Evolutionary conservation across 2,113 vertebrate genomes (phyloP), one percentile per base, ranked within the genome.

Genomic region (Oreochromis spilurus): DNA sequence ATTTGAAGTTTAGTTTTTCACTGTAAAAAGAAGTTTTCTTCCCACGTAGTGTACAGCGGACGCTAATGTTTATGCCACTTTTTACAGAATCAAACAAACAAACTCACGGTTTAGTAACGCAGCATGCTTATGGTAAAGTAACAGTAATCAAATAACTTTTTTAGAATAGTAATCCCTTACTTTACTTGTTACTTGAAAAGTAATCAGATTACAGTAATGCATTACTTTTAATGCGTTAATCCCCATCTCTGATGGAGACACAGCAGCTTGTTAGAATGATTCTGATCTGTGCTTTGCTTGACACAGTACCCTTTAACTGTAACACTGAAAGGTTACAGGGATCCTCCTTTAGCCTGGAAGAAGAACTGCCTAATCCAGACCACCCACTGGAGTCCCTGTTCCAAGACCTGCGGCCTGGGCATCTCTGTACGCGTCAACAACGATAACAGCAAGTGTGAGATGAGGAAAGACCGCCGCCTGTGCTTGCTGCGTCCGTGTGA

Each of bases 351-450:
- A 91, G 96, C 96, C 94, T 97, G 97, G 97, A 98, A 97, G 96
- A 97, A 96, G 84, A 98, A 97, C 87, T 99, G 99, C 91, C 94
- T 98, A 48, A 92, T 99, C 52, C 99, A 99, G 95, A 97, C 97
- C 57, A 99, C 98, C 0, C 96, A 96, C 72, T 99, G 98, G 99
- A 98, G 97, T 34, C 96, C 97, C 45, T 99, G 99, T 89, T 99
- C 99, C 52, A 97, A 94, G 89, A 98, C 97, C 82, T 99, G 99
- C 12, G 98, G 97, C 60, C 95, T 99, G 53, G 98, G 99, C 38
- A 97, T 99, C 90, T 99, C 98, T 17, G 96, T 96, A 34, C 97
- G 97, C 3, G 96, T 99, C 84, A 98, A 97, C 94, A 99, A 99
- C 0, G 96, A 98, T 87, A 99, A 99, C 92, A 89, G 91, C 88